Conservation (phyloP, 2,797 vertebrate species). For the Caiman crocodilus region DNA sequence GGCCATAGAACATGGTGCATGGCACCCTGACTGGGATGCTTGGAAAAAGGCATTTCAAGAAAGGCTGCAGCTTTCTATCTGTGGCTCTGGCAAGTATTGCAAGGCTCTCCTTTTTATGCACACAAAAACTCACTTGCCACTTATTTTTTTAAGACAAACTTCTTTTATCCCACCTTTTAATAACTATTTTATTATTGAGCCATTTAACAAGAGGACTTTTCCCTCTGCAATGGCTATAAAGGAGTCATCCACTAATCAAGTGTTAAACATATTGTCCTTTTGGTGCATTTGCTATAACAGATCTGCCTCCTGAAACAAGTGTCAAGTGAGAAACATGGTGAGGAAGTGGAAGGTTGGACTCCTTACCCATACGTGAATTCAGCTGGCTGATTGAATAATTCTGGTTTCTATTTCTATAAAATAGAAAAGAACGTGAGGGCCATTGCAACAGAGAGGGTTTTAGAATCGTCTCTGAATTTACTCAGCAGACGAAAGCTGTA, state of each 20-base stretch:
- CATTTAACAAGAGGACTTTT: not conserved
- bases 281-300: not conserved
- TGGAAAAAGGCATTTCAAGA: not conserved
- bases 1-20: not conserved
- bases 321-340: not conserved
- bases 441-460: not conserved
- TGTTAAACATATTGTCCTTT: not conserved
- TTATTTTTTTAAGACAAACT: not conserved
- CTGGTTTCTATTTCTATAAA: not conserved
- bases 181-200: not conserved
- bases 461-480: not conserved
- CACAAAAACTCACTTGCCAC: not conserved
- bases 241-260: not conserved
- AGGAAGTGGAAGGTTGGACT: not conserved
- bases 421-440: not conserved
- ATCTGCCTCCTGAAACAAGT: not conserved
- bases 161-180: not conserved
- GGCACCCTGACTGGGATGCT: not conserved
- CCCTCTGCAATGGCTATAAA: not conserved
- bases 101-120: not conserved
- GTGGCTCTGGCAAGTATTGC: not conserved
- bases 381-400: not conserved
- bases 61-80: not conserved
- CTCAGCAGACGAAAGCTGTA: not conserved
- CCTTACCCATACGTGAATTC: not conserved